Conservation (phyloP, 1,140 invertebrate genomes). For the Melitaea cinxia region DNA sequence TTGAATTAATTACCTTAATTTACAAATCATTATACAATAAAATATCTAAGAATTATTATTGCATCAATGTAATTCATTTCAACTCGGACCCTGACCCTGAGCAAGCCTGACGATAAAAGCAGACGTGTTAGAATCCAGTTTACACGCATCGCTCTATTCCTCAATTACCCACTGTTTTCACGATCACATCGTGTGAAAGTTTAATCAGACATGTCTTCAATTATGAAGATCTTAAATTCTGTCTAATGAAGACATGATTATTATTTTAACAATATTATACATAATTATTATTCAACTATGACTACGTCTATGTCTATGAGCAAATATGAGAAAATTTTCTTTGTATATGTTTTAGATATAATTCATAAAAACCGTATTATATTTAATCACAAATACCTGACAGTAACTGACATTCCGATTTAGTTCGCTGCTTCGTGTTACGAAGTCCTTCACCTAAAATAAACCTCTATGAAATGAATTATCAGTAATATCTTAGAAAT, state of each 20-base stretch:
- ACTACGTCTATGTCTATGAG: too few species aligned
- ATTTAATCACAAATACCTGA: slow-evolving; percentile 20
- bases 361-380: neutral
- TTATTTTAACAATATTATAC: too few species aligned
- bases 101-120: slow-evolving; percentile 29
- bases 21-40: neutral
- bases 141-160: slow-evolving; percentile 21
- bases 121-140: slow-evolving; percentile 34
- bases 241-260: too few species aligned
- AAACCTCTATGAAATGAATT: slow-evolving; percentile 25
- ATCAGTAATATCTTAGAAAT: neutral
- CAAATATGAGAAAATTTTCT: too few species aligned
- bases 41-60: slow-evolving; percentile 15
- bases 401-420: slow-evolving; percentile 32
- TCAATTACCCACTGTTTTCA: neutral
- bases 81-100: slow-evolving; percentile 34
- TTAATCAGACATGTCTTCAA: neutral
- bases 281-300: too few species aligned
- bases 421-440: slow-evolving; percentile 32
- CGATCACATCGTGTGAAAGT: neutral
- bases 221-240: neutral
- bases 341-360: too few species aligned
- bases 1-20: neutral
- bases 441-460: slow-evolving; percentile 38
- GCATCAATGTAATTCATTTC: slow-evolving; percentile 5